A percentile compares a stretch with the other conserved stretches of the same genome.
Conservation (phyloP, 2,888 invertebrate species). For the Sylvicola fuscatus region DNA sequence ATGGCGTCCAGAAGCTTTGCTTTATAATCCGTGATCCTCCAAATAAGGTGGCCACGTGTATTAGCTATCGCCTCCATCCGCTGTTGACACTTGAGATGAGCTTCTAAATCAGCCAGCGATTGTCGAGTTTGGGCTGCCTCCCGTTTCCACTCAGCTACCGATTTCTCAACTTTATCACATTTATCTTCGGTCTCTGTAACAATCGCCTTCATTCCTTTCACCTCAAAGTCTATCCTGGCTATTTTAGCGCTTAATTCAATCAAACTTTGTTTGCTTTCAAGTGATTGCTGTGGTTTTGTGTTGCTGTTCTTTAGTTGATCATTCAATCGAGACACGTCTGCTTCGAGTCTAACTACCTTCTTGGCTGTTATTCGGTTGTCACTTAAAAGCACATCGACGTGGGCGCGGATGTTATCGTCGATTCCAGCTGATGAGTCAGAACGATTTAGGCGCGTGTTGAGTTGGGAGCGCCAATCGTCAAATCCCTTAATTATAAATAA, state of each 20-base stretch:
- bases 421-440: too few relatives aligned
- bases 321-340: background rate
- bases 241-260: slow-evolving; percentile 26
- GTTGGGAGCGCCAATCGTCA: slow-evolving; percentile 7
- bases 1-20: slow-evolving; percentile 45
- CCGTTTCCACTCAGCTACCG: slow-evolving; percentile 21
- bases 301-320: background rate
- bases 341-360: background rate
- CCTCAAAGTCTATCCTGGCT: slow-evolving; percentile 27
- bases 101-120: slow-evolving; percentile 26
- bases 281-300: background rate
- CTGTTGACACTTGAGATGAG: slow-evolving; percentile 20
- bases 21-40: slow-evolving; percentile 45
- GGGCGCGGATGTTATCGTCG: slow-evolving; percentile 6
- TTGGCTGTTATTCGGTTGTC: slow-evolving; percentile 1
- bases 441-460: slow-evolving; percentile 2
- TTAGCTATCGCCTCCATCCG: slow-evolving; percentile 19
- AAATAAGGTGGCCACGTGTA: slow-evolving; percentile 33
- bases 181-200: slow-evolving; percentile 30
- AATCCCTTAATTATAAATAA: slow-evolving; percentile 3
- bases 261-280: background rate
- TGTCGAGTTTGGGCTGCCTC: slow-evolving; percentile 26
- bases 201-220: slow-evolving; percentile 28
- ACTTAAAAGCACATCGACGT: slow-evolving; percentile 3
- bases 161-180: slow-evolving; percentile 27